Percentiles rank a stretch among this genome's conserved stretches.
Conservation (phyloP, 2,888 invertebrate genomes). For the Schizaphis graminum region DNA sequence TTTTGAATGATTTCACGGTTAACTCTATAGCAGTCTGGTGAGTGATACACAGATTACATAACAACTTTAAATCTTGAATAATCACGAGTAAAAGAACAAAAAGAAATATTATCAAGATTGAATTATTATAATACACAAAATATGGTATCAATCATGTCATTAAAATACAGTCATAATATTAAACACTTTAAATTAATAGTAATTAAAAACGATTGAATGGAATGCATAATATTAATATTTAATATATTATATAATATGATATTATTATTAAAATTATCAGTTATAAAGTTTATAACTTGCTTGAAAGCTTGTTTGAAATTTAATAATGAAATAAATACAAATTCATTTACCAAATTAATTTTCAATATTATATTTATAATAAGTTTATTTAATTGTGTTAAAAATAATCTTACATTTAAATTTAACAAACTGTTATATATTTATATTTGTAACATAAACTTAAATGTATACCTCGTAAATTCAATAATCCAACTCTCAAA, state of each 20-base stretch:
- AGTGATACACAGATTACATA: neutral
- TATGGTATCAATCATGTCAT: neutral
- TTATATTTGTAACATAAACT: neutral
- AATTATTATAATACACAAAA: neutral
- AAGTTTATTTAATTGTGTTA: neutral
- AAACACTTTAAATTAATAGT: neutral
- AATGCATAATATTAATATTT: neutral
- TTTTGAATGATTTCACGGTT: neutral
- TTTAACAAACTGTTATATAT: neutral
- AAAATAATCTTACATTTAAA: neutral
- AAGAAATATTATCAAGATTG: neutral
- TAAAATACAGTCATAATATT: neutral
- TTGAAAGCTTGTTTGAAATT: neutral
- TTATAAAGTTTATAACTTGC: no score
- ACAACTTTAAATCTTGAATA: neutral
- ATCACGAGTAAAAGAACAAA: neutral
- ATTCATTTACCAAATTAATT: neutral
- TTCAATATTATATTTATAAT: neutral
- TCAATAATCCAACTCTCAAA: neutral
- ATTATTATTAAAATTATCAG: neutral
- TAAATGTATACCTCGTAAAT: neutral
- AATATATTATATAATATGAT: neutral
- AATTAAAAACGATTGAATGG: neutral
- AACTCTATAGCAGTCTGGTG: neutral
- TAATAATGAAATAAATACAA: neutral